Evolutionary conservation across 2,797 vertebrate species (phyloP), one percentile per base, ranked within the genome.

Genomic region (Notolepis coatsorum): DNA sequence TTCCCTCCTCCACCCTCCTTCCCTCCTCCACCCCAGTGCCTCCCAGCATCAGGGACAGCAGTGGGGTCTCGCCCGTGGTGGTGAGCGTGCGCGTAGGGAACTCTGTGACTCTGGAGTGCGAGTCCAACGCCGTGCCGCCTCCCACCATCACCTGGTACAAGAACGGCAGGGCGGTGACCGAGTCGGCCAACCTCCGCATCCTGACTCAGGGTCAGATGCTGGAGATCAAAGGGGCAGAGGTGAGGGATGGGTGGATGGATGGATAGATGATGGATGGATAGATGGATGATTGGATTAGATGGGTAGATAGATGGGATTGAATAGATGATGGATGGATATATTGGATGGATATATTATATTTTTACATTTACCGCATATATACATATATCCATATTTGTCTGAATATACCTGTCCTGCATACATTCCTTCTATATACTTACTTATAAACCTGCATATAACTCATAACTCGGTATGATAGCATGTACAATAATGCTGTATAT

Each of bases 91-190:
- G 93, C 1, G 85, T 90, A 41, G 95, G 95, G 2, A 85, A 85
- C 49, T 81, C 90, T 0, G 92, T 95, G 21, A 91, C 75, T 0
- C 71, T 99, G 68, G 91, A 95, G 62, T 99, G 98, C 1, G 95
- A 96, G 74, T 96, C 96, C 8, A 96, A 96, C 0, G 96, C 96
- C 18, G 92, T 98, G 6, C 98, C 98, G 3, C 94, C 96, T 46
- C 96, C 97, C 0, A 86, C 93, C 70, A 79, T 97, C 90, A 94
- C 91, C 70, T 99, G 98, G 98, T 97, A 96, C 86, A 98, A 96
- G 89, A 97, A 97, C 12, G 91, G 95, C 52, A 87, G 80, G 53
- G 33, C 77, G 49, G 64, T 98, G 56, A 76, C 87, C 0, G 93
- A 94, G 35, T 93, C 95, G 0, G 67, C 88, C 53, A 93, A 91